Base-by-base conservation (phyloP, 1,140 invertebrate genomes). In the Temnothorax curvispinosus region DNA sequence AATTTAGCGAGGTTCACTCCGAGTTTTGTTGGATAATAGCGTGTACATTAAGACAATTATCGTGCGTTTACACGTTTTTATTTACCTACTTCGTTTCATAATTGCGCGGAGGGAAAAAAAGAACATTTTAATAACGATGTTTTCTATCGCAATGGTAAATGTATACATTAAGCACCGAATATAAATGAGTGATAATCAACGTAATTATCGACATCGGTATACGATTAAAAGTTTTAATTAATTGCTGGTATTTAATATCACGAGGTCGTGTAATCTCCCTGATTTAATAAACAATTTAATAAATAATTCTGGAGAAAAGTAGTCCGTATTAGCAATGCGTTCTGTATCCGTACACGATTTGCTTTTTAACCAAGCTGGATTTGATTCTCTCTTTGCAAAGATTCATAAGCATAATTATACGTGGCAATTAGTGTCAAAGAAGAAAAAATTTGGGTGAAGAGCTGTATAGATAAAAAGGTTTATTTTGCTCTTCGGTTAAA, bases 1-100 rank as follows among this genome's bases (percentile, higher is more conserved):
- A 54, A 81, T 81, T 54, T 9, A 56, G 8, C 18, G 3, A 11
- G 13, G 18, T 56, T 80, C n/a, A 69, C 13, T 69, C 13, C 13
- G 44, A 15, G 13, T 18, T 69, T 50, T 15, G 60, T 78, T 54
- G n/a, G 27, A 0, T 65, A 78, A 65, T 78, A 7, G 32, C 9
- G 32, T 80, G 38, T 52, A 67, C 62, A 67, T 78, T 38, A 52
- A 80, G 62, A 80, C n/a, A 69, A 15, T 78, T 41, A 67, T 69
- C 18, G 13, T 38, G 9, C 38, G 21, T 76, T 80, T 27, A 44
- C 60, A 21, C 2, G 13, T 54, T 80, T 80, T 50, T 67, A 27
- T 18, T 2, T 18, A 18, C 52, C 9, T 27, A 7, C 13, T 52
- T 52, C 18, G 60, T 6, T n/a, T 52, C 21, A 52, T 65, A 47